Percentiles rank a stretch among this genome's conserved stretches.
These are phyloP conservation scores for Phrynocephalus versicolor DNA, from an alignment of 2,113 vertebrate species.

Conservation along the genomic window DNA sequence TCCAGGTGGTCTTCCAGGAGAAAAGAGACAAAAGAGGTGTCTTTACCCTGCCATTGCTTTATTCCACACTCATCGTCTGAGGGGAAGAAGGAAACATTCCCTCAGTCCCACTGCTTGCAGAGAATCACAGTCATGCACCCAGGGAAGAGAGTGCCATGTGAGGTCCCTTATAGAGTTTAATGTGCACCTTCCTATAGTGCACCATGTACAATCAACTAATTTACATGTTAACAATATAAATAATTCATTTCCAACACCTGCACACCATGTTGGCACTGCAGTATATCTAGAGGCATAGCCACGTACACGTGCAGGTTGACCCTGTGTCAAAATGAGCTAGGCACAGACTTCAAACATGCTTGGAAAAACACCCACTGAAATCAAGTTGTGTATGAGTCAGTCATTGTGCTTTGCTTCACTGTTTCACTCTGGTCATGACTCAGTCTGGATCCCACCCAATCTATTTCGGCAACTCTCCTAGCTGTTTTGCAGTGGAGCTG, in stretches of 20 bases:
- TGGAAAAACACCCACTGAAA: neutral
- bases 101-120: too few relatives aligned
- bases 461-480: neutral
- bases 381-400: neutral
- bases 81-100: too few relatives aligned
- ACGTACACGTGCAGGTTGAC: neutral
- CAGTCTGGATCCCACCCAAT: neutral
- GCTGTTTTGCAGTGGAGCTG: fast-evolving
- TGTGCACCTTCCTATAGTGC: too few relatives aligned
- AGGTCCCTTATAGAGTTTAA: too few relatives aligned
- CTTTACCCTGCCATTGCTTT: too few relatives aligned
- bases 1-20: too few relatives aligned
- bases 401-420: neutral
- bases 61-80: too few relatives aligned
- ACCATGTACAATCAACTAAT: neutral
- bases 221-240: neutral
- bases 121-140: too few relatives aligned
- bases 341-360: neutral
- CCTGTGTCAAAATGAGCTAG: neutral
- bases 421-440: neutral
- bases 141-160: too few relatives aligned
- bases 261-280: too few relatives aligned
- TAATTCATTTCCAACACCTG: neutral
- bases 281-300: too few relatives aligned
- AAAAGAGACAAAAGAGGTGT: too few relatives aligned